Percentiles rank a stretch among this genome's conserved stretches.
phyloP scores from a whole-genome alignment of 2,888 invertebrate species.

The Euplagia quadripunctaria region DNA sequence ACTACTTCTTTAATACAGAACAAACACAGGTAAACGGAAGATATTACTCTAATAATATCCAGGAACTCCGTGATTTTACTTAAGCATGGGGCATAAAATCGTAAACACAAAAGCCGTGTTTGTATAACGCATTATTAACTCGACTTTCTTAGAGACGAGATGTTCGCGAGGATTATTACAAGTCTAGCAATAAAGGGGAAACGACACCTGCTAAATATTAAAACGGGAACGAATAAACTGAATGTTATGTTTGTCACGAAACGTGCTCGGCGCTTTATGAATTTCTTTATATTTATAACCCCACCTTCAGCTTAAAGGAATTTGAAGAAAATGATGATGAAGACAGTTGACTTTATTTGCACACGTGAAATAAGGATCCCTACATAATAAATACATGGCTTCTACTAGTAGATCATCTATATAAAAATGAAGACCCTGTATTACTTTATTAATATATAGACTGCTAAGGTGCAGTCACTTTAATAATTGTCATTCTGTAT shows the following conservation, averaged over 20 bases:
- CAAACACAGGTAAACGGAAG: conserved; percentile 46
- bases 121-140: conserved; percentile 71
- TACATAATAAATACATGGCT: neutral
- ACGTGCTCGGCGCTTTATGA: conserved; percentile 67
- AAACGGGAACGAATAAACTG: conserved; percentile 75
- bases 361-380: neutral
- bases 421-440: neutral
- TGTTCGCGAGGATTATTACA: conserved; percentile 76
- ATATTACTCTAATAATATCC: conserved; percentile 50
- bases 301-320: conserved; percentile 30
- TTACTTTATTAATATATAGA: neutral
- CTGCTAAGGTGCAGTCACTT: too few relatives aligned
- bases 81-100: conserved; percentile 58
- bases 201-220: conserved; percentile 85
- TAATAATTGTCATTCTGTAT: too few relatives aligned
- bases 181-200: conserved; percentile 78
- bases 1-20: conserved; percentile 34
- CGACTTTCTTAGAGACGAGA: conserved; percentile 50
- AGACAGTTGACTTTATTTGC: conserved; percentile 14
- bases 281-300: conserved; percentile 54
- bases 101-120: conserved; percentile 67
- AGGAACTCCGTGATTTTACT: conserved; percentile 47
- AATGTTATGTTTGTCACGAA: conserved; percentile 69
- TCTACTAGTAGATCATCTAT: neutral
- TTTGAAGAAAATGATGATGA: conserved; percentile 16